phyloP scores from a whole-genome alignment of 2,113 vertebrate species.

The Hippocampus comes region DNA sequence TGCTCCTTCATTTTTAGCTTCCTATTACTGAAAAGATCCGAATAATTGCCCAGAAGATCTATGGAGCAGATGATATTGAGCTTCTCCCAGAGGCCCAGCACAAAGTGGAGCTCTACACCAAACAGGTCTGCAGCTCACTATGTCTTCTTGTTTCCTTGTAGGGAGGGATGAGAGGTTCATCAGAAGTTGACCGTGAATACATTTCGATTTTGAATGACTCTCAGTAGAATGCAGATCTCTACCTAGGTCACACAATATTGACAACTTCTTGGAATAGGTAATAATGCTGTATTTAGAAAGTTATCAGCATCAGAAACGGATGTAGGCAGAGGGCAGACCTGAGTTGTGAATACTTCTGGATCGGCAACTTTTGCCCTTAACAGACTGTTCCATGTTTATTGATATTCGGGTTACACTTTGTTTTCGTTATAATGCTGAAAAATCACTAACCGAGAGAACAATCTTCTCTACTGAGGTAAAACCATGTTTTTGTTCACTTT shows the following conservation, averaged over 20 bases:
- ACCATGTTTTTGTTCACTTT: not conserved
- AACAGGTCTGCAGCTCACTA: conserved; percentile 76
- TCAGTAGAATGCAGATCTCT: too few relatives aligned
- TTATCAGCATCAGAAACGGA: too few relatives aligned
- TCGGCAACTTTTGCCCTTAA: too few relatives aligned
- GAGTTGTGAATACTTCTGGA: too few relatives aligned
- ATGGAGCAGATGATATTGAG: conserved; percentile 90
- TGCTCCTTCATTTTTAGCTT: conserved; percentile 68
- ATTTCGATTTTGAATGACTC: too few relatives aligned
- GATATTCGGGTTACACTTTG: not conserved
- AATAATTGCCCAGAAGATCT: conserved; percentile 91
- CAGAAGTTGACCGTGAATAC: not conserved
- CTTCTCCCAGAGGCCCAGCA: conserved; percentile 88
- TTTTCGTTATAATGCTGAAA: too few relatives aligned
- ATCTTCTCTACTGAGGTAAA: not conserved
- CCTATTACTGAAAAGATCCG: conserved; percentile 89
- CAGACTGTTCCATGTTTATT: not conserved
- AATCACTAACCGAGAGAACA: not conserved
- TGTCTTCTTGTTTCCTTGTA: not conserved
- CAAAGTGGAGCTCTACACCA: conserved; percentile 89
- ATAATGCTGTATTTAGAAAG: too few relatives aligned
- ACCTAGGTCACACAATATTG: too few relatives aligned
- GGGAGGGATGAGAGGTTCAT: not conserved
- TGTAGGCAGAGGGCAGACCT: too few relatives aligned
- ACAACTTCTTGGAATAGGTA: too few relatives aligned